These are phyloP conservation scores for Craseonycteris thonglongyai DNA, from an alignment of 2,113 vertebrate species.

Conservation along the genomic window DNA sequence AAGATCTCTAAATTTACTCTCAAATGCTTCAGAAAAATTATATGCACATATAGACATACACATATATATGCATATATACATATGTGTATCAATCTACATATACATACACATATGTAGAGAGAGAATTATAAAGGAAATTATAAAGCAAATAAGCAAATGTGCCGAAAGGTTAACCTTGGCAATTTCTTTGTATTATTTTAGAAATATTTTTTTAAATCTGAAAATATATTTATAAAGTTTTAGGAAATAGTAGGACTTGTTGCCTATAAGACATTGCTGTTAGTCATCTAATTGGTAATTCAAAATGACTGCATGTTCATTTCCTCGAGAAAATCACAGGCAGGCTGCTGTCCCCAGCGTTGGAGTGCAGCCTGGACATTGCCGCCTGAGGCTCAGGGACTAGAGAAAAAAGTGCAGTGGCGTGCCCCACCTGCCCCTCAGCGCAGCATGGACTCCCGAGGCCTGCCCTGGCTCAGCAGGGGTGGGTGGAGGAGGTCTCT, in stretches of 20 bases:
- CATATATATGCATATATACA: background rate
- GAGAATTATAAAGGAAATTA: background rate
- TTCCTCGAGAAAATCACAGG: background rate
- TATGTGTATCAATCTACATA: rapidly evolving
- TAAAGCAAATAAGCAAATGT: background rate
- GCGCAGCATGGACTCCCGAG: rapidly evolving
- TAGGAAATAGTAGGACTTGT: background rate
- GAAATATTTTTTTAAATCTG: background rate
- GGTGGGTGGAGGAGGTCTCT: background rate
- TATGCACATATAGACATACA: too few relatives aligned
- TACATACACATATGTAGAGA: background rate
- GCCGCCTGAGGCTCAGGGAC: rapidly evolving
- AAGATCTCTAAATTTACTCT: background rate
- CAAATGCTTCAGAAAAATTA: background rate
- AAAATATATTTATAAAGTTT: background rate
- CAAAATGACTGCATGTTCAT: background rate
- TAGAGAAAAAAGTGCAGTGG: background rate
- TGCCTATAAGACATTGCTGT: background rate
- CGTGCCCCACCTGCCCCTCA: background rate
- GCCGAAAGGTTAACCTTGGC: background rate
- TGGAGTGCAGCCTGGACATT: rapidly evolving
- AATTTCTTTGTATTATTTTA: background rate
- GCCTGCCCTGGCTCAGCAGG: background rate
- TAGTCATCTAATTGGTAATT: background rate
- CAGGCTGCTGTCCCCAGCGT: background rate